Evolutionary conservation across 2,888 invertebrate species (phyloP), one percentile per base, ranked within the genome.

Genomic region (Elysia crispata): DNA sequence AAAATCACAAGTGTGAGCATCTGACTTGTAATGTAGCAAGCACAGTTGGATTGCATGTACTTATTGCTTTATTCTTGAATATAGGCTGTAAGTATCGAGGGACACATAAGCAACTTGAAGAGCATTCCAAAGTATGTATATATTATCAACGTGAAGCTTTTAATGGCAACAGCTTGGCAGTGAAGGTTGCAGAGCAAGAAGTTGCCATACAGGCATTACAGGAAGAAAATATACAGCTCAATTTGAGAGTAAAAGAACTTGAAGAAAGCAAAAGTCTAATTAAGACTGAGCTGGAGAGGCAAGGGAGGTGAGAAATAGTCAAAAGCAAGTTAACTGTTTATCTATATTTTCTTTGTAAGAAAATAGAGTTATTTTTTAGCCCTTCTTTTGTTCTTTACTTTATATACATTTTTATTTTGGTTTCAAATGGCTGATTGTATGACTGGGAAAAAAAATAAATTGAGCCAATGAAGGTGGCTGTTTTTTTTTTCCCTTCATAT

Each of bases 181-280:
- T 50, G 50, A 50, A 33, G 50, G 1, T 73, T 30, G 15, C n/a
- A 23, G 23, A 73, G 73, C 54, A 33, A 25, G 73, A 49, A 23
- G 11, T 50, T 20, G 28, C 11, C 11, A 33, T 73, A 11, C 49
- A 23, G 73, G 3, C 76, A 15, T 28, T 83, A 50, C 41, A 81
- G 28, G 70, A 82, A 66, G 81, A 82, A 25, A 89, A 88, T 69
- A 83, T 64, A 69, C 83, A 81, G 18, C 72, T 89, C 50, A 85
- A 84, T 25, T 79, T 83, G 73, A 81, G 85, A 66, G 83, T 87
- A 0, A 81, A 76, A 18, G 79, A 80, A 41, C 79, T 89, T 66
- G 88, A 87, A 64, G 84, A 83, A 25, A 76, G 73, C 25, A 87
- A 83, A 73, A 79, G 76, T 8, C 74, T 83, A 1, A 31, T 79